Evolutionary conservation across 2,113 vertebrate species (phyloP).

Genomic region (Egretta garzetta): DNA sequence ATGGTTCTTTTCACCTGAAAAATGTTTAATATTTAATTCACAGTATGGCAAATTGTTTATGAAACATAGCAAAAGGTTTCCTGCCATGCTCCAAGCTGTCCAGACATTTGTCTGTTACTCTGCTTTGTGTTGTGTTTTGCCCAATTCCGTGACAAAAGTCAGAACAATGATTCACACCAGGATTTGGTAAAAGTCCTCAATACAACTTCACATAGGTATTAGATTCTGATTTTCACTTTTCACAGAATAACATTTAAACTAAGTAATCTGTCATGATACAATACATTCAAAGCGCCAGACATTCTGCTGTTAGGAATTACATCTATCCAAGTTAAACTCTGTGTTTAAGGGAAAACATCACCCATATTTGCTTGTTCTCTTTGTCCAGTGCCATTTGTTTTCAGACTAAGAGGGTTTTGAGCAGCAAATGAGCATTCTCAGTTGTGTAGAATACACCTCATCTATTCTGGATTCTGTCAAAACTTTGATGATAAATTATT

Average conservation of each 20-base stretch:
- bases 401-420: background rate
- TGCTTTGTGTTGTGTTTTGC: background rate
- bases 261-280: background rate
- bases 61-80: background rate
- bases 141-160: background rate
- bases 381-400: background rate
- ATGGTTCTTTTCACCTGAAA: background rate
- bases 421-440: background rate
- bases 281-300: background rate
- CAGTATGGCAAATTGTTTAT: background rate
- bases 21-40: background rate
- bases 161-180: background rate
- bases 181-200: background rate
- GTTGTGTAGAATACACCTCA: background rate
- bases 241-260: background rate
- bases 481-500: background rate
- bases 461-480: background rate
- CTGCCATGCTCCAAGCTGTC: background rate
- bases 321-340: background rate
- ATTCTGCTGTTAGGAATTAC: background rate
- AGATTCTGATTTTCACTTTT: background rate
- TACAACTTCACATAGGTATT: background rate
- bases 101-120: background rate
- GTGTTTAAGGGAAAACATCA: background rate
- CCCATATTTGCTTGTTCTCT: background rate